phyloP scores from a whole-genome alignment of 1,140 invertebrate genomes.

The Drosophila ambigua region DNA sequence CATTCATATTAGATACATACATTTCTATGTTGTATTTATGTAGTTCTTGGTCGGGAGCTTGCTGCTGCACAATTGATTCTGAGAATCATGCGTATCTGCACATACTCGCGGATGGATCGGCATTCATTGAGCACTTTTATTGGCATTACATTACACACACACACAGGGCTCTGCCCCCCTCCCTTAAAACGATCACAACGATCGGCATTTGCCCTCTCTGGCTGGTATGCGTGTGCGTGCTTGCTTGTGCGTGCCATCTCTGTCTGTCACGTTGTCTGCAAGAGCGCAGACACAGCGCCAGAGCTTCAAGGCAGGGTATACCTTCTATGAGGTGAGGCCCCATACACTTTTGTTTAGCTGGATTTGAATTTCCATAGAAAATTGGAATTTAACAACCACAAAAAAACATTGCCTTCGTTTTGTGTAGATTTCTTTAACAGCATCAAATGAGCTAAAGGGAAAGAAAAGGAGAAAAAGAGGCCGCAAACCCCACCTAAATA shows the following conservation, averaged over 20 bases:
- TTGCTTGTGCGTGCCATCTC: conserved; percentile 1
- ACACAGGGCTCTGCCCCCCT: neutral
- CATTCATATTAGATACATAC: too few relatives aligned
- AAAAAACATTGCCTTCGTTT: too few relatives aligned
- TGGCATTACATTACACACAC: conserved; percentile 13
- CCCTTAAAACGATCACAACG: neutral
- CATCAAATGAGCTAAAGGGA: too few relatives aligned
- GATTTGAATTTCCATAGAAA: too few relatives aligned
- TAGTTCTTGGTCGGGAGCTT: conserved; percentile 2
- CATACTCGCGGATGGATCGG: conserved; percentile 35
- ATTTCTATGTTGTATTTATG: too few relatives aligned
- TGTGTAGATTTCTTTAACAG: too few relatives aligned
- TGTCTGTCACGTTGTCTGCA: conserved; percentile 31
- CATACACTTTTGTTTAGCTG: too few relatives aligned
- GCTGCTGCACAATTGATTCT: conserved; percentile 24
- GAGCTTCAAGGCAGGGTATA: too few relatives aligned
- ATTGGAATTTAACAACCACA: too few relatives aligned
- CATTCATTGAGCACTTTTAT: conserved; percentile 44
- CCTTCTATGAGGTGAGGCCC: too few relatives aligned
- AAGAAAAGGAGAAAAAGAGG: neutral
- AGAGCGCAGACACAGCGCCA: too few relatives aligned
- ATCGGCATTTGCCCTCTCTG: conserved; percentile 18
- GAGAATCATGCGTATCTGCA: conserved; percentile 12
- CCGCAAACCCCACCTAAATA: neutral
- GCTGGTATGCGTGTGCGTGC: neutral